Conservation (phyloP, 2,888 invertebrate genomes). For the Operophtera brumata region DNA sequence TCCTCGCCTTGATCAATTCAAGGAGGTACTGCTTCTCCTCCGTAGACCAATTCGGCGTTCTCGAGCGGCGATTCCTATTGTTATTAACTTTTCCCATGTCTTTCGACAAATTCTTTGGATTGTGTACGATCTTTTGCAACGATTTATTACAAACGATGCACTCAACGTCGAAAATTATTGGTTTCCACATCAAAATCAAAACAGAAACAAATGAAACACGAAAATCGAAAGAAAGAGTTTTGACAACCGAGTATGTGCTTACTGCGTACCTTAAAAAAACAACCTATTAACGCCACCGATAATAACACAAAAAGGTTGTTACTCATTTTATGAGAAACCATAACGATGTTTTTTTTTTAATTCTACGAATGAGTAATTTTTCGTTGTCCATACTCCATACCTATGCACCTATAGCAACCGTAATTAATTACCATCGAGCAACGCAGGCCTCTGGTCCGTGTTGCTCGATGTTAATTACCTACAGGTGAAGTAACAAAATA, state of each 20-base stretch:
- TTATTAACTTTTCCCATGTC: slow-evolving; percentile 65
- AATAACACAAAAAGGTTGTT: too few species aligned
- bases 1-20: slow-evolving; percentile 70
- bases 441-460: too few species aligned
- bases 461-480: too few species aligned
- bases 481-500: too few species aligned
- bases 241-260: slow-evolving; percentile 6
- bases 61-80: slow-evolving; percentile 49
- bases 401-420: too few species aligned
- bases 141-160: slow-evolving; percentile 78
- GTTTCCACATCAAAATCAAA: slow-evolving; percentile 62
- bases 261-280: too few species aligned
- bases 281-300: too few species aligned
- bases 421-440: too few species aligned
- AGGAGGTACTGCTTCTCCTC: slow-evolving; percentile 72
- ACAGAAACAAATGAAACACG: slow-evolving; percentile 60
- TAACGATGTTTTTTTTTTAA: not conserved
- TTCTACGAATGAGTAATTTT: too few species aligned
- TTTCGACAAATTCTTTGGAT: slow-evolving; percentile 42
- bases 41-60: slow-evolving; percentile 73
- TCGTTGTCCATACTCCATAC: too few species aligned
- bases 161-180: slow-evolving; percentile 75
- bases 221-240: slow-evolving; percentile 16
- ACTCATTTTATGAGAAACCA: not conserved
- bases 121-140: slow-evolving; percentile 73